Percentiles rank a stretch among this genome's conserved stretches.
Evolutionary conservation across 1,140 invertebrate species (phyloP).

Genomic region (Maconellicoccus hirsutus): DNA sequence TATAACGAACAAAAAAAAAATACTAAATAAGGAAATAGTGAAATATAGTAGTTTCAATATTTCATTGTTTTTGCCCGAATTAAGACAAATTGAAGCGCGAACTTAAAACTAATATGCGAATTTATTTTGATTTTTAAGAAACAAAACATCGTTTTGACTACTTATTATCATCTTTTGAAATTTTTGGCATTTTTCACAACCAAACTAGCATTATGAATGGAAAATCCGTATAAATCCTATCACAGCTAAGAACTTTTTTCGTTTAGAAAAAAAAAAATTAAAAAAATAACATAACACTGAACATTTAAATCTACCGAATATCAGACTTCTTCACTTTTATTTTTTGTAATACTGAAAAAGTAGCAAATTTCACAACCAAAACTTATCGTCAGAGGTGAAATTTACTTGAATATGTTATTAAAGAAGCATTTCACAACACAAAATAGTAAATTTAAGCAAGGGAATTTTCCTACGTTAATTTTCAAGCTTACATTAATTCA

Average conservation of each 20-base stretch:
- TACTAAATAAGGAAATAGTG: not conserved
- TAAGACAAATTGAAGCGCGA: not conserved
- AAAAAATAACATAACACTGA: not conserved
- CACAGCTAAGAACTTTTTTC: not conserved
- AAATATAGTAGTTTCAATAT: not conserved
- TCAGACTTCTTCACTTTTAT: no score
- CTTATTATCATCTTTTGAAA: not conserved
- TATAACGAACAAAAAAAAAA: not conserved
- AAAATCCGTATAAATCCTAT: not conserved
- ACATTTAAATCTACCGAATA: no score
- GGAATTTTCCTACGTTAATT: not conserved
- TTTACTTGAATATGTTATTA: no score
- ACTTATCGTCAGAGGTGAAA: no score
- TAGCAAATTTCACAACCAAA: not conserved
- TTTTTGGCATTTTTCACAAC: not conserved
- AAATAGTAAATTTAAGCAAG: no score
- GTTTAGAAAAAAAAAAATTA: not conserved
- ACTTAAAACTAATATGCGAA: no score
- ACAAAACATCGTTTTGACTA: not conserved
- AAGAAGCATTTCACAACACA: no score
- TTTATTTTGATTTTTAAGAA: not conserved
- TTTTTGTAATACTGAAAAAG: not conserved
- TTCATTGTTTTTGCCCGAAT: not conserved
- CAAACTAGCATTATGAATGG: not conserved
- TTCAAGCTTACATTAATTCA: not conserved